phyloP scores from a whole-genome alignment of 2,113 vertebrate genomes.

The Enhydra lutris region DNA sequence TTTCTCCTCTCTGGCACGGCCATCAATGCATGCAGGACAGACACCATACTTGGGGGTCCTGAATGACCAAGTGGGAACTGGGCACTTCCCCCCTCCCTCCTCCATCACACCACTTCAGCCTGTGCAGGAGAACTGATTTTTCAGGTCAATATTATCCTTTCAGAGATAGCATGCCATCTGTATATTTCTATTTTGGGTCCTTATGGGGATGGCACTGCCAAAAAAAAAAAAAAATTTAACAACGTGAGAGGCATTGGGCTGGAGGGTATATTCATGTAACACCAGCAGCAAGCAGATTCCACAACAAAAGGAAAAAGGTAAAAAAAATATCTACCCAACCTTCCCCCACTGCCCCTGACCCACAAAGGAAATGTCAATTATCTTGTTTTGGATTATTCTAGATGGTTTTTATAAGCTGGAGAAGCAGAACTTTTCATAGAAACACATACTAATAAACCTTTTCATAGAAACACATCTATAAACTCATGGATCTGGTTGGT shows the following conservation, averaged over 20 bases:
- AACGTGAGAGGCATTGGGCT: background rate
- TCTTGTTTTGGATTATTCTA: background rate
- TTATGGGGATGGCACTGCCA: background rate
- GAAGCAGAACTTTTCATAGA: background rate
- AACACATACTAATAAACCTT: background rate
- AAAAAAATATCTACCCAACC: background rate
- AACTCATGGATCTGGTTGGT: background rate
- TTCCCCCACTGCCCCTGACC: too few species aligned
- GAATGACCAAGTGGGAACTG: background rate
- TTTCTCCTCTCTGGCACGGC: background rate
- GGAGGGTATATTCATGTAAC: background rate
- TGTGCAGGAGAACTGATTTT: background rate
- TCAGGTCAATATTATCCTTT: background rate
- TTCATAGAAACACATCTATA: background rate
- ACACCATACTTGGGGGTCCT: rapidly evolving
- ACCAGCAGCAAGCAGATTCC: background rate
- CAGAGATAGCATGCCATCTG: background rate
- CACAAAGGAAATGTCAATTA: background rate
- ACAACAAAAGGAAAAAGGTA: background rate
- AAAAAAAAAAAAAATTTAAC: background rate
- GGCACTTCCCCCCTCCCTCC: background rate
- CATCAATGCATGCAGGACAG: background rate
- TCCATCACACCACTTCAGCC: background rate
- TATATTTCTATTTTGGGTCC: background rate
- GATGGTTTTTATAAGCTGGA: background rate